phyloP scores from a whole-genome alignment of 37 sponge, comb jelly and placozoan species.

The Geodia barretti region DNA sequence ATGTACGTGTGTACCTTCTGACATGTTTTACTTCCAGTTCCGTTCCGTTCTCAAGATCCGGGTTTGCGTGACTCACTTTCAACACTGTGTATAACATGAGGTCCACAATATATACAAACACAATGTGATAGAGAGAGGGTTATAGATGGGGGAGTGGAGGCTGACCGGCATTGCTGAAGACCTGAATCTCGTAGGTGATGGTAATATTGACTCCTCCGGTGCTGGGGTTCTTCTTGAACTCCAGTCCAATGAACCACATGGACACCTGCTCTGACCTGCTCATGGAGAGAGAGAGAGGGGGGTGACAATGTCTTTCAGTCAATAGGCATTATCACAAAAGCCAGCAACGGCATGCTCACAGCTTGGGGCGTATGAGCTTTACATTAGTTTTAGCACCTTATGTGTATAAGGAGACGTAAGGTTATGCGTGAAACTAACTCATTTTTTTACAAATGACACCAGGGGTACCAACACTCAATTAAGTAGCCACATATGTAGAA shows the following conservation, averaged over 20 bases:
- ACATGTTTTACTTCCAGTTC: conserved; percentile 77
- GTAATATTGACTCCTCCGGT: conserved; percentile 52
- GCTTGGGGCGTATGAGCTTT: no score
- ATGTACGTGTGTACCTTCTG: no score
- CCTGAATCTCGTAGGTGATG: conserved; percentile 80
- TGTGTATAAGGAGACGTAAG: no score
- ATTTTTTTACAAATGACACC: no score
- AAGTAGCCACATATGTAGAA: no score
- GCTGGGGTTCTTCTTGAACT: conserved; percentile 41
- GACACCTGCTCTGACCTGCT: background rate
- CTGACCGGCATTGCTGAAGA: conserved; percentile 78
- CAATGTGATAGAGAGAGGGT: background rate
- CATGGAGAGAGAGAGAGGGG: background rate
- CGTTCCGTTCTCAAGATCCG: conserved; percentile 57
- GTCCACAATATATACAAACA: background rate
- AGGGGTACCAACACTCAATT: no score
- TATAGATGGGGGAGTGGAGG: background rate
- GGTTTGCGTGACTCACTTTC: conserved; percentile 28
- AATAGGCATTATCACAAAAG: no score
- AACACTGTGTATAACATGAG: conserved; percentile 31
- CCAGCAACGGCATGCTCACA: no score
- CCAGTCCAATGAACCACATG: conserved; percentile 88
- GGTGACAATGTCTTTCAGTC: background rate
- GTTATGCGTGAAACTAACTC: no score
- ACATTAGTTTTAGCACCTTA: no score